Conservation (phyloP, 1,140 invertebrate genomes). For the Zelostemma sp. region DNA sequence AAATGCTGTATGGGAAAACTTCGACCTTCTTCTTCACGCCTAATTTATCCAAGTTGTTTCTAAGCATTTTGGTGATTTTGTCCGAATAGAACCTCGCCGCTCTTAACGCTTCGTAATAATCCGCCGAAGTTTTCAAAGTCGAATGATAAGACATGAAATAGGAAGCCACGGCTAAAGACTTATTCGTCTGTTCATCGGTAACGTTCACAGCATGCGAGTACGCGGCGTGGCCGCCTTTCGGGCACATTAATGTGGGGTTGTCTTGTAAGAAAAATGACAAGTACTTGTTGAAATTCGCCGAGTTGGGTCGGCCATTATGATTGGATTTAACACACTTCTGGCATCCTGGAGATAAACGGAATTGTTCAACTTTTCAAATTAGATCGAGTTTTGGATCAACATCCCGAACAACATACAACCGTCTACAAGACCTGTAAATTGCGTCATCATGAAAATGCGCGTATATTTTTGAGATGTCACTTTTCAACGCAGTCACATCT, state of each 20-base stretch:
- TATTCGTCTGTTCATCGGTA: slow-evolving; percentile 58
- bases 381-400: too few relatives aligned
- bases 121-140: slow-evolving; percentile 88
- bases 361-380: too few relatives aligned
- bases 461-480: too few relatives aligned
- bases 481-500: too few relatives aligned
- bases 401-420: too few relatives aligned
- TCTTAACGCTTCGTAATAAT: too few relatives aligned
- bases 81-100: slow-evolving; percentile 85
- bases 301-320: slow-evolving; percentile 72
- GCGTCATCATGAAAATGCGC: too few relatives aligned
- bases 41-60: slow-evolving; percentile 69
- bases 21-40: slow-evolving; percentile 73
- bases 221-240: slow-evolving; percentile 89
- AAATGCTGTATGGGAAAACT: too few relatives aligned
- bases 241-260: slow-evolving; percentile 85
- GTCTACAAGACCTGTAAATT: too few relatives aligned
- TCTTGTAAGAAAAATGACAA: slow-evolving; percentile 91
- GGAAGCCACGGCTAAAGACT: slow-evolving; percentile 75
- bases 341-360: too few relatives aligned
- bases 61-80: slow-evolving; percentile 86
- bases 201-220: slow-evolving; percentile 81
- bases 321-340: too few relatives aligned
- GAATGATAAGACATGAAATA: slow-evolving; percentile 98
- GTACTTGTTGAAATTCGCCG: slow-evolving; percentile 82